Evolutionary conservation across 1,140 invertebrate genomes (phyloP), one percentile per base, ranked within the genome.

Genomic region (Ceratosolen solmsi): DNA sequence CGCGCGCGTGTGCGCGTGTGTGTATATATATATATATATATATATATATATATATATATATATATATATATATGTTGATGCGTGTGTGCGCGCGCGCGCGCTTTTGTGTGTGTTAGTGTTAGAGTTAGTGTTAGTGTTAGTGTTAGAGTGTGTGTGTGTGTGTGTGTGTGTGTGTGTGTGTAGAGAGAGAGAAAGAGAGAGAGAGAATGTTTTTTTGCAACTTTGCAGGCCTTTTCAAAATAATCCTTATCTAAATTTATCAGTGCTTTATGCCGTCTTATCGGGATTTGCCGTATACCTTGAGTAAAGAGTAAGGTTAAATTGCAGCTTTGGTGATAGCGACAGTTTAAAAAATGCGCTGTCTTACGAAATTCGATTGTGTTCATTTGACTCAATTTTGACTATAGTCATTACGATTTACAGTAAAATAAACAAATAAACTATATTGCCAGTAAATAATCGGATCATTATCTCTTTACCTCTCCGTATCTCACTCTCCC

Each of bases 171-270:
- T n/a, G n/a, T n/a, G n/a, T n/a, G n/a, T n/a, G n/a, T n/a, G n/a
- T n/a, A n/a, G 49, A 56, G 30, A 1, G 51, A 56, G 72, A 5
- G 60, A 0, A 25, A 17, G 60, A 5, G n/a, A 54, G 36, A 22
- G 70, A 68, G 74, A 33, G 46, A 60, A 46, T 15, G 38, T 36
- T 82, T 82, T 82, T 83, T 83, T 86, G 84, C 83, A 86, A 84
- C 80, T 84, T 87, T 85, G 70, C 76, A 74, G 41, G 46, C 58
- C 76, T 86, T 89, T 88, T 86, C 84, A 86, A 86, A 87, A 85
- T 80, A 79, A 79, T 83, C 85, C 86, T 89, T 90, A 90, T 90
- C 87, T 87, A 87, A 85, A 87, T 87, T 89, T 88, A 89, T 90
- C 89, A 85, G 86, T 85, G 82, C 83, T 82, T 84, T 85, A 78